Evolutionary conservation across 2,113 vertebrate species (phyloP).

Genomic region (Calidris pygmaea): DNA sequence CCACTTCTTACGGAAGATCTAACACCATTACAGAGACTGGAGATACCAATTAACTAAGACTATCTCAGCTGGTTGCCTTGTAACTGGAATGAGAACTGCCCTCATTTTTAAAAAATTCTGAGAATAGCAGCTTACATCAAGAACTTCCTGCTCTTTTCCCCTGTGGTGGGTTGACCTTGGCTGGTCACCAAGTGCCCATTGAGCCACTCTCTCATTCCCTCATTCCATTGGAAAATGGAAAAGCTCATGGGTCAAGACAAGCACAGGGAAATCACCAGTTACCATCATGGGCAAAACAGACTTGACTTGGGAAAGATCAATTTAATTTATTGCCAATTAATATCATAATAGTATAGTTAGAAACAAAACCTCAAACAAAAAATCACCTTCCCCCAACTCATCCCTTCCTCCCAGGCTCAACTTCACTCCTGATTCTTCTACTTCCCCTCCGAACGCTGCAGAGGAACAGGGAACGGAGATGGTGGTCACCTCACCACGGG

Average conservation of each 20-base stretch:
- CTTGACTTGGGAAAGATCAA: background rate
- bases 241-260: accelerated
- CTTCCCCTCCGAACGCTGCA: accelerated
- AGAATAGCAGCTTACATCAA: background rate
- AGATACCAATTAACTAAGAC: background rate
- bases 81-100: background rate
- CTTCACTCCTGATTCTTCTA: background rate
- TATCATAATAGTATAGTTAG: background rate
- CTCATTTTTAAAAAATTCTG: background rate
- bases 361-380: background rate
- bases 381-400: background rate
- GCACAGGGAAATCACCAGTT: background rate
- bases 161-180: background rate
- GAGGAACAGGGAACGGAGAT: background rate
- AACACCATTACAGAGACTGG: background rate
- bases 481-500: accelerated
- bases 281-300: background rate
- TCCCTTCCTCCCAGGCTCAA: background rate
- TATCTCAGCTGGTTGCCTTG: background rate
- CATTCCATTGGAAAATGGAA: too few species aligned
- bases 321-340: background rate
- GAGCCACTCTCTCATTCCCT: background rate
- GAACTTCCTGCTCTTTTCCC: background rate
- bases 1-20: background rate
- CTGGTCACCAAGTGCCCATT: background rate